phyloP scores from a whole-genome alignment of 2,888 invertebrate genomes.

The Pristionchus exspectatus region DNA sequence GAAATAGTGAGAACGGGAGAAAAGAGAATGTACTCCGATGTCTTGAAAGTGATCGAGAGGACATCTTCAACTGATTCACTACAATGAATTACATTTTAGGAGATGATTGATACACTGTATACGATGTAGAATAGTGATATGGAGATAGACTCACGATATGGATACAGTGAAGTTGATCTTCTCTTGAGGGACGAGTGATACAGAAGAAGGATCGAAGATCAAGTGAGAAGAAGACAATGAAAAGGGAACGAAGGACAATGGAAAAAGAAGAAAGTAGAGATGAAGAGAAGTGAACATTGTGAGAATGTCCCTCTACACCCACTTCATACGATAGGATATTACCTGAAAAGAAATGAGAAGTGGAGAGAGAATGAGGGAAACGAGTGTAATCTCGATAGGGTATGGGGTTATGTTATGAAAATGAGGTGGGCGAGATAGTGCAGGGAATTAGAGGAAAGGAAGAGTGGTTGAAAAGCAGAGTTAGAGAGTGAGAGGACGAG shows the following conservation, averaged over 20 bases:
- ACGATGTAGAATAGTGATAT: background rate
- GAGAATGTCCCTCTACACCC: background rate
- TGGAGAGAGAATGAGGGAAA: background rate
- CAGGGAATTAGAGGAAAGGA: background rate
- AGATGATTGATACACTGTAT: no score
- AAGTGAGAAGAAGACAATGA: background rate
- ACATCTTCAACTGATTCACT: background rate
- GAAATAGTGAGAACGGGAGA: background rate
- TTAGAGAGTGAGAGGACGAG: constrained; percentile 9
- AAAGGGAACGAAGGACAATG: background rate
- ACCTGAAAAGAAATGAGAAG: constrained; percentile 14
- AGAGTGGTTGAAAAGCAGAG: background rate
- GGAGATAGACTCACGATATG: background rate
- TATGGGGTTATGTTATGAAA: constrained; percentile 1
- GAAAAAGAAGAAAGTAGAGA: constrained; percentile 16
- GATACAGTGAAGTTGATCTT: constrained; percentile 24
- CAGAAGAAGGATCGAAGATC: constrained; percentile 36
- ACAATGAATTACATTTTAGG: background rate
- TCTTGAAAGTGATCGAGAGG: background rate
- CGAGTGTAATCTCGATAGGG: background rate
- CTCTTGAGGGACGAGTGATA: constrained; percentile 28
- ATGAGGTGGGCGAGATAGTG: constrained; percentile 21
- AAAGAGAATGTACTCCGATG: background rate
- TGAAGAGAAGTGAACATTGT: constrained; percentile 12
- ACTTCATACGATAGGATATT: background rate